phyloP scores from a whole-genome alignment of 2,888 invertebrate genomes.

The Dynastes tityus region DNA sequence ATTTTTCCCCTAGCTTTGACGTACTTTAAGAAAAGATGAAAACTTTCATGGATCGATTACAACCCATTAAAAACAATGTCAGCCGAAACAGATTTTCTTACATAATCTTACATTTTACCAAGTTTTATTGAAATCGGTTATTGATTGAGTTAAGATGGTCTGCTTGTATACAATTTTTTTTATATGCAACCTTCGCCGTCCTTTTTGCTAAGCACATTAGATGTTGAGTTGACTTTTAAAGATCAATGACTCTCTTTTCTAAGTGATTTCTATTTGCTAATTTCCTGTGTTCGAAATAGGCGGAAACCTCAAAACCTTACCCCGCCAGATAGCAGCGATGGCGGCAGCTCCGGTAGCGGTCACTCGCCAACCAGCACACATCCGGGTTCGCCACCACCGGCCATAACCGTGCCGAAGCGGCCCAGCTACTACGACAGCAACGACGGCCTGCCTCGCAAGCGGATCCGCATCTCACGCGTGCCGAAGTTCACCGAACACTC shows the following conservation, averaged over 20 bases:
- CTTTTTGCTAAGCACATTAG: too few relatives aligned
- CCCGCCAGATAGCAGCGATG: constrained; percentile 89
- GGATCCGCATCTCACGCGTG: constrained; percentile 90
- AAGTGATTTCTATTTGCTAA: not conserved
- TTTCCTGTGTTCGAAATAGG: constrained; percentile 67
- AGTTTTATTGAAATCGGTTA: too few relatives aligned
- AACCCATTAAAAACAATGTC: too few relatives aligned
- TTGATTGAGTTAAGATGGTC: too few relatives aligned
- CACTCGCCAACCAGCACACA: constrained; percentile 85
- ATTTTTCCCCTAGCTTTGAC: too few relatives aligned
- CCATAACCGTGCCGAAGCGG: constrained; percentile 72
- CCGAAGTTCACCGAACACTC: constrained; percentile 74
- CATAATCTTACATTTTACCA: too few relatives aligned
- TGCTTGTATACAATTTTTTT: too few relatives aligned
- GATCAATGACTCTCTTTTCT: not conserved
- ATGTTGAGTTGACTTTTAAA: too few relatives aligned
- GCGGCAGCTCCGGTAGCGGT: constrained; percentile 81
- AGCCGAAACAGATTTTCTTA: too few relatives aligned
- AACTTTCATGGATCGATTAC: too few relatives aligned
- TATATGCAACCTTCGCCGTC: too few relatives aligned
- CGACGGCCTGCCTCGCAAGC: constrained; percentile 79
- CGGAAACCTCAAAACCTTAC: constrained; percentile 94
- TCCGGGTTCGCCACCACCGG: constrained; percentile 79
- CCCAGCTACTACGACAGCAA: constrained; percentile 76
- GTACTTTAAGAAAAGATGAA: too few relatives aligned